Percentiles rank a stretch among this genome's conserved stretches.
phyloP scores from a whole-genome alignment of 2,113 vertebrate genomes.

The Ranitomeya imitator region DNA sequence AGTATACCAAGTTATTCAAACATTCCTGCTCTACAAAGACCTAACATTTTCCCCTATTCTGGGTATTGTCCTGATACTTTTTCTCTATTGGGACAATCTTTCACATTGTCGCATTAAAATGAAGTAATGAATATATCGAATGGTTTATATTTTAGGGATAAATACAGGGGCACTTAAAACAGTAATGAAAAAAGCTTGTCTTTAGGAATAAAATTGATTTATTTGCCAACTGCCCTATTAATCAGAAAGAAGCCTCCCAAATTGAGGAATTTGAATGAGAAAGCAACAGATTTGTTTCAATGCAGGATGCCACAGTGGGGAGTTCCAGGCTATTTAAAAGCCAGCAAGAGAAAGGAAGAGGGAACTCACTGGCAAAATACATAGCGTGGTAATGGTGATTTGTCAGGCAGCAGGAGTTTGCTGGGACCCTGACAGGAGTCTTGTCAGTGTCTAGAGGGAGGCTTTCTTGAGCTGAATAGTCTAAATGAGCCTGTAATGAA shows the following conservation, averaged over 20 bases:
- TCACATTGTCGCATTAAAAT: background rate
- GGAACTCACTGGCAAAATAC: constrained; percentile 34
- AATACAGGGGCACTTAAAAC: constrained; percentile 3
- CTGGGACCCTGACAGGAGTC: constrained; percentile 41
- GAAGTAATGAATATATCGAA: background rate
- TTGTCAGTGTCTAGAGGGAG: constrained; percentile 35
- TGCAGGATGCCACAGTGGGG: constrained; percentile 46
- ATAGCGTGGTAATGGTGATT: constrained; percentile 50
- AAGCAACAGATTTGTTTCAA: constrained; percentile 54
- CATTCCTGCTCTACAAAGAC: background rate
- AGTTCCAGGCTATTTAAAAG: constrained; percentile 33
- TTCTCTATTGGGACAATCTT: background rate
- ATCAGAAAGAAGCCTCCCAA: constrained; percentile 48
- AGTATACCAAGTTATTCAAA: background rate
- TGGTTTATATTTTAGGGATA: background rate
- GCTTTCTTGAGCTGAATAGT: constrained; percentile 44
- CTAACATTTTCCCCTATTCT: background rate
- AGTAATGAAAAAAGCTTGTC: background rate
- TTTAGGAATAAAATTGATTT: constrained; percentile 8
- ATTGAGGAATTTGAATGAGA: constrained; percentile 52
- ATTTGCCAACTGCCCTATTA: constrained; percentile 19
- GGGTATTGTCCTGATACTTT: background rate
- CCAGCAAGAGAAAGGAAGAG: constrained; percentile 9
- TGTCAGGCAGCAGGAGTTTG: constrained; percentile 36
- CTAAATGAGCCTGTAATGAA: constrained; percentile 48